phyloP scores from a whole-genome alignment of 1,140 invertebrate genomes.

The Bombyx mandarina region DNA sequence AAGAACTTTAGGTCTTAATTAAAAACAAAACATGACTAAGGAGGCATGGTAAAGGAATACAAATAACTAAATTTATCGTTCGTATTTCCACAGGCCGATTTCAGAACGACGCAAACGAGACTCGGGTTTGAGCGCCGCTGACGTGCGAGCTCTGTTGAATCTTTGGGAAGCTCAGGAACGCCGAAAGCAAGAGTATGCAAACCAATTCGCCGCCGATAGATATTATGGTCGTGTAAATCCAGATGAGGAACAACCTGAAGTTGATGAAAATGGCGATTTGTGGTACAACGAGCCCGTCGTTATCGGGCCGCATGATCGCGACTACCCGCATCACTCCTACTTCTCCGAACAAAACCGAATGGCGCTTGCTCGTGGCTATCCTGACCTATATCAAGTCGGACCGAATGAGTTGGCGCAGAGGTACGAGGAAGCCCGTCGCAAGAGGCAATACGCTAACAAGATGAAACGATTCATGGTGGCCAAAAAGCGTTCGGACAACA shows the following conservation, averaged over 20 bases:
- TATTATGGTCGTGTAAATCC: constrained; percentile 50
- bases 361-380: constrained; percentile 45
- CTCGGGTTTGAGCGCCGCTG: constrained; percentile 63
- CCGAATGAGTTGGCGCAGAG: constrained; percentile 54
- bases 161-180: constrained; percentile 68
- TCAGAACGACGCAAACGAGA: constrained; percentile 63
- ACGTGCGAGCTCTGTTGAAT: constrained; percentile 61
- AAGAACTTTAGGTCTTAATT: constrained; percentile 52
- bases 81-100: constrained; percentile 35
- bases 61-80: background rate
- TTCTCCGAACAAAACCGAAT: constrained; percentile 62
- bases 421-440: constrained; percentile 63
- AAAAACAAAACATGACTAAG: background rate
- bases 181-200: constrained; percentile 61
- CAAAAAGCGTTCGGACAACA: constrained; percentile 58
- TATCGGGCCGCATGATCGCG: constrained; percentile 44
- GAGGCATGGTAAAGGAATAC: background rate
- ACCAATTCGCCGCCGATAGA: constrained; percentile 55
- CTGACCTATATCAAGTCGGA: constrained; percentile 50
- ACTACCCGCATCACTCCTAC: constrained; percentile 55
- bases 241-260: constrained; percentile 56
- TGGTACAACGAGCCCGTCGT: constrained; percentile 66
- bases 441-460: constrained; percentile 62
- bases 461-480: constrained; percentile 70
- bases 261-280: constrained; percentile 56